phyloP scores from a whole-genome alignment of 2,797 vertebrate genomes.

The Spea hammondii region DNA sequence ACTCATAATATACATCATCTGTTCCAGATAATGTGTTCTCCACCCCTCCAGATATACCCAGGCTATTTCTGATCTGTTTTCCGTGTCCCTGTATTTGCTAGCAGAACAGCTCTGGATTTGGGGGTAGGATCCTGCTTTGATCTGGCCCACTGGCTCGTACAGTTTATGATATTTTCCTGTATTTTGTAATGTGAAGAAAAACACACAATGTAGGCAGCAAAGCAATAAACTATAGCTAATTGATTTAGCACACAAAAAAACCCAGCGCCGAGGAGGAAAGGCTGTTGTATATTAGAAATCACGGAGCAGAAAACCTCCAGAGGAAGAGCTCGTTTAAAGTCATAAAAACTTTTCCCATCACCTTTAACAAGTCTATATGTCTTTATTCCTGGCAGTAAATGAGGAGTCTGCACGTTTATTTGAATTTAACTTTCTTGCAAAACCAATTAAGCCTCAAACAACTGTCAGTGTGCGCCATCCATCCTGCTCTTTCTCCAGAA shows the following conservation, averaged over 20 bases:
- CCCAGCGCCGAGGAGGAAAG: conserved; percentile 21
- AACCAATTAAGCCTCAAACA: background rate
- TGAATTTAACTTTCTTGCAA: conserved; percentile 18
- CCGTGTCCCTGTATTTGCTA: conserved; percentile 2
- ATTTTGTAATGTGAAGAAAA: conserved; percentile 37
- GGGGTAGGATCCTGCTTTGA: background rate
- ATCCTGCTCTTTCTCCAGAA: conserved; percentile 11
- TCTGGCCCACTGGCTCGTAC: conserved; percentile 21
- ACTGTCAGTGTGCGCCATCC: background rate
- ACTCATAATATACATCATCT: background rate
- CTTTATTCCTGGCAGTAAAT: conserved; percentile 46
- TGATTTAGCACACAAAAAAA: conserved; percentile 45
- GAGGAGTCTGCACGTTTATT: background rate
- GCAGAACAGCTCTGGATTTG: conserved; percentile 5
- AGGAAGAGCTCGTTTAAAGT: conserved; percentile 51
- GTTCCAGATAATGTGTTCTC: background rate
- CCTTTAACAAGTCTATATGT: conserved; percentile 52
- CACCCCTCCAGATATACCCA: too few species aligned
- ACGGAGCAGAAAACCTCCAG: conserved; percentile 46
- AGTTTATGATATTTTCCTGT: conserved; percentile 37
- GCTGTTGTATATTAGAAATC: conserved; percentile 52
- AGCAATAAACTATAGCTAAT: conserved; percentile 54
- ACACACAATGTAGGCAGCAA: conserved; percentile 47
- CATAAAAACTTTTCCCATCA: conserved; percentile 54
- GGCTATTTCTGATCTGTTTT: background rate